Evolutionary conservation across 2,113 vertebrate genomes (phyloP), one percentile per base, ranked within the genome.

Genomic region (Callocephalon fimbriatum): DNA sequence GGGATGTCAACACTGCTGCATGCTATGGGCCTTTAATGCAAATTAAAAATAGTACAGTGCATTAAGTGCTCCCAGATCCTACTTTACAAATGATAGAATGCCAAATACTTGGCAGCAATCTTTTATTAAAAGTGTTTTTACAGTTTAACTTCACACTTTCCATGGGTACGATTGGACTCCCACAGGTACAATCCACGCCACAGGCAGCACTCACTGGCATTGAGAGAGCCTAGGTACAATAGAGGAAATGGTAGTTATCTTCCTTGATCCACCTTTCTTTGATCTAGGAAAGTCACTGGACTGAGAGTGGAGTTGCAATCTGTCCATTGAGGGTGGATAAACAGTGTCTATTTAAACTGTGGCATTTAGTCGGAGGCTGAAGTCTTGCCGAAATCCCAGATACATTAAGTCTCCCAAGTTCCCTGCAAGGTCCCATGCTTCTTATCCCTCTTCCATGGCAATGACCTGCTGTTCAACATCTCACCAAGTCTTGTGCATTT

Each of bases 381-480:
- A 66, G 58, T 3, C 51, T 32, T 38, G 29, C 27, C 25, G 5
- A 3, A 7, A 15, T 68, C 72, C 54, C 38, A 32, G 32, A 5
- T 9, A 10, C 3, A 22, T 0, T 1, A n/a, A 12, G 17, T 26
- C 3, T 37, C 26, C 32, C 26, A 5, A 31, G 18, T 12, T 9
- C 45, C 22, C 26, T 2, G 1, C 0, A 4, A 42, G 25, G 15
- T 50, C 56, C 38, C 29, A 3, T 2, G 0, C 29, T 18, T 8
- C 45, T 23, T 7, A 8, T 4, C 35, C 62, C 76, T 61, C 27
- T 51, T 6, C 53, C 48, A 59, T 2, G 6, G 32, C 54, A 14
- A 14, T 0, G 32, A 71, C 62, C 62, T 70, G 78, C 88, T 47
- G 14, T 7, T 58, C 59, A 38, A 21, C 7, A 0, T 10, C 38